Evolutionary conservation across 2,888 invertebrate genomes (phyloP).

Genomic region (Metopia argyrocephala): DNA sequence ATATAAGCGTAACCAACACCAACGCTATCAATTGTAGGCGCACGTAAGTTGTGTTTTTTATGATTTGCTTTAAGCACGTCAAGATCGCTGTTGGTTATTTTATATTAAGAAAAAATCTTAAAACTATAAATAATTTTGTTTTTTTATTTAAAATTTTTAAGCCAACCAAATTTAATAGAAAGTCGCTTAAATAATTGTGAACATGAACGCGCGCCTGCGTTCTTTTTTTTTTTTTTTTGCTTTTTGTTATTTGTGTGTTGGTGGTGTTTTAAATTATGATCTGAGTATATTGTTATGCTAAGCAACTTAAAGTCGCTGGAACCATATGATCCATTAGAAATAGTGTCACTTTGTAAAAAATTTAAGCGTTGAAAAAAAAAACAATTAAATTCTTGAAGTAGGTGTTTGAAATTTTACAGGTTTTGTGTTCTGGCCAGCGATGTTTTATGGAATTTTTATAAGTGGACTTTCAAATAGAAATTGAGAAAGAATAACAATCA

Average conservation of each 20-base stretch:
- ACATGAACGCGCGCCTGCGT: conserved; percentile 8
- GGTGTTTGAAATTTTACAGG: conserved; percentile 56
- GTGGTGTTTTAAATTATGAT: conserved; percentile 60
- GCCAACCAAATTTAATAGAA: conserved; percentile 52
- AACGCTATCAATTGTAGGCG: conserved; percentile 63
- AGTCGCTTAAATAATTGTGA: conserved; percentile 35
- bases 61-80: conserved; percentile 46
- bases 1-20: conserved; percentile 48
- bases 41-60: conserved; percentile 34
- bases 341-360: conserved; percentile 46
- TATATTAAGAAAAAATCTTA: neutral
- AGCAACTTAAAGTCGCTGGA: conserved; percentile 15
- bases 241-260: conserved; percentile 42
- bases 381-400: conserved; percentile 53
- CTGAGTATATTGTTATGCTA: conserved; percentile 36
- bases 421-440: neutral
- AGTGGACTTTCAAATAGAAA: neutral
- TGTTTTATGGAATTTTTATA: neutral
- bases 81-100: conserved; percentile 41
- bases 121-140: conserved; percentile 52
- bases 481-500: neutral
- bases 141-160: conserved; percentile 3
- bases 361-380: conserved; percentile 3
- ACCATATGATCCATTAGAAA: conserved; percentile 42
- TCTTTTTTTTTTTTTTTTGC: conserved; percentile 2